Evolutionary conservation across 2,797 vertebrate species (phyloP).

Genomic region (Synanceia verrucosa): DNA sequence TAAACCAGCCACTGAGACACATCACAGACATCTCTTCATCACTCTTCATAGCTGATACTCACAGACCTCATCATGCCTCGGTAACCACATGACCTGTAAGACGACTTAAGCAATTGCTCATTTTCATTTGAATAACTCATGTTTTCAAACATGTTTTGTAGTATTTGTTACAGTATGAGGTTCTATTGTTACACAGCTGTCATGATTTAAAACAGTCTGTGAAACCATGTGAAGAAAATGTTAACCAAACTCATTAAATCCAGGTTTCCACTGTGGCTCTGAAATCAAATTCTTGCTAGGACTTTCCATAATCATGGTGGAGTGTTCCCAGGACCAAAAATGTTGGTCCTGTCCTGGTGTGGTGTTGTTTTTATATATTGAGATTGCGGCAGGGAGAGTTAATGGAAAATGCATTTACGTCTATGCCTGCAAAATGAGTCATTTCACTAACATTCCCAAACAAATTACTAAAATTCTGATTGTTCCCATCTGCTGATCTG

Average conservation of each 20-base stretch:
- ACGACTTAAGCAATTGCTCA: background rate
- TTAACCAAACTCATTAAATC: constrained; percentile 19
- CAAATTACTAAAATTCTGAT: background rate
- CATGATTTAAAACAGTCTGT: background rate
- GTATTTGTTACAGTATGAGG: background rate
- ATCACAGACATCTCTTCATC: background rate
- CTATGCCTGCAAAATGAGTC: background rate
- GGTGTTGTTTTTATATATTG: background rate
- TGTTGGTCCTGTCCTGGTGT: background rate
- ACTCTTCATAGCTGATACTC: background rate
- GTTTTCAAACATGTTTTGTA: background rate
- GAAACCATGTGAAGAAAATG: constrained; percentile 9
- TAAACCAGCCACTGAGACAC: background rate
- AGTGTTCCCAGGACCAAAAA: constrained; percentile 25
- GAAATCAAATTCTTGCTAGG: constrained; percentile 42
- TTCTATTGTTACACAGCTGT: background rate
- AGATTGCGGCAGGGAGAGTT: background rate
- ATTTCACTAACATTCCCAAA: background rate
- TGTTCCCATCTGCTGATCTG: background rate
- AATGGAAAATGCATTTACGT: background rate
- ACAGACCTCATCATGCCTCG: background rate
- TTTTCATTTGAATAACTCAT: background rate
- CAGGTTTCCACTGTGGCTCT: constrained; percentile 40
- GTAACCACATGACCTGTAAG: background rate
- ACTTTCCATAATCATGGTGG: constrained; percentile 33